phyloP scores from a whole-genome alignment of 2,888 invertebrate species.

The Aproaerema taeniolella region DNA sequence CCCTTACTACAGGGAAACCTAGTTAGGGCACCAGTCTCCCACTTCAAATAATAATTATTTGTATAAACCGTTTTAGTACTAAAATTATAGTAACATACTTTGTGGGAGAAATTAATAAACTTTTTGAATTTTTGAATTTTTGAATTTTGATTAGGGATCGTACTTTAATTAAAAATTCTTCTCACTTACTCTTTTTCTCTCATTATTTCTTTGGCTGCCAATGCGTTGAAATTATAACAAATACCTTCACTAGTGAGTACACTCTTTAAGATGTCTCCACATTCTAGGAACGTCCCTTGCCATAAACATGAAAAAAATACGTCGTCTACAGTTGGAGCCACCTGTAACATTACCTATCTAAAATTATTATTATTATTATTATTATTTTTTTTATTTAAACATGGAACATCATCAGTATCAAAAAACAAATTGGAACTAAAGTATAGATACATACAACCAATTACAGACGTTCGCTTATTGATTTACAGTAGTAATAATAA shows the following conservation, averaged over 20 bases:
- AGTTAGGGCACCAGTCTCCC: no score
- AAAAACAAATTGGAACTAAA: no score
- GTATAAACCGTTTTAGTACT: no score
- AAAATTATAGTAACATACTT: no score
- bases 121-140: slow-evolving; percentile 1
- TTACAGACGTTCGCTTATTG: no score
- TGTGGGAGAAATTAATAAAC: neutral
- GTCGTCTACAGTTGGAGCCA: slow-evolving; percentile 17
- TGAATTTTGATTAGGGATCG: slow-evolving; percentile 9
- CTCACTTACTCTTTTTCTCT: slow-evolving; percentile 17
- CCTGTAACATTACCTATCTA: slow-evolving; percentile 17
- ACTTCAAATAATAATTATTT: no score
- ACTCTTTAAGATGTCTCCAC: slow-evolving; percentile 18
- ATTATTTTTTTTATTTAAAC: no score
- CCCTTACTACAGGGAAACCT: no score
- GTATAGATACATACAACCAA: no score
- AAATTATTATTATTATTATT: no score
- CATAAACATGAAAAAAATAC: slow-evolving; percentile 16
- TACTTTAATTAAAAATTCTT: neutral
- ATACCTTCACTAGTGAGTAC: slow-evolving; percentile 38
- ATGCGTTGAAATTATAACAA: slow-evolving; percentile 37
- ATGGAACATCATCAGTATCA: no score
- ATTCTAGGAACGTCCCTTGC: slow-evolving; percentile 5
- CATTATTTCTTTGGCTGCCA: slow-evolving; percentile 35
- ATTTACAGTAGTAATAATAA: no score